These are phyloP conservation scores for Vanessa cardui DNA, from an alignment of 2,888 invertebrate species.

Conservation along the genomic window DNA sequence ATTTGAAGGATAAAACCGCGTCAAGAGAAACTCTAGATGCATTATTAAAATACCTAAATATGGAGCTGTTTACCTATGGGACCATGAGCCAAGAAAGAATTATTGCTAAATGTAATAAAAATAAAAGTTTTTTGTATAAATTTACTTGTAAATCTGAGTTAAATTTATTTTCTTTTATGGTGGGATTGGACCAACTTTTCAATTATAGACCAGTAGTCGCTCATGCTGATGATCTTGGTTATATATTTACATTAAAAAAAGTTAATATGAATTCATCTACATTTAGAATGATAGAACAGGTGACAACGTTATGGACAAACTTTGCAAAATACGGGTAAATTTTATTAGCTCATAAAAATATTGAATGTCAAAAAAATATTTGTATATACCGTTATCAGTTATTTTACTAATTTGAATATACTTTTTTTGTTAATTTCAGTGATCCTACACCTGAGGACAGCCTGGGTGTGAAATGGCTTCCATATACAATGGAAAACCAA, in stretches of 20 bases:
- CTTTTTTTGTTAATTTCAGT: slow-evolving; percentile 46
- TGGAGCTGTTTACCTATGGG: slow-evolving; percentile 10
- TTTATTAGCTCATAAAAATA: slow-evolving; percentile 1
- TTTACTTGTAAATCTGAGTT: slow-evolving; percentile 53
- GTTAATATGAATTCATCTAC: slow-evolving; percentile 47
- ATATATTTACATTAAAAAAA: slow-evolving; percentile 27
- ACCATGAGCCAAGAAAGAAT: slow-evolving; percentile 40
- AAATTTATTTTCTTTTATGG: slow-evolving; percentile 39
- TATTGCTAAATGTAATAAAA: slow-evolving; percentile 43
- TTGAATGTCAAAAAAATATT: not conserved
- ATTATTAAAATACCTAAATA: not conserved
- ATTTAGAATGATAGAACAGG: slow-evolving; percentile 54
- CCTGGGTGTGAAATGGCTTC: slow-evolving; percentile 52
- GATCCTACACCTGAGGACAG: slow-evolving; percentile 57
- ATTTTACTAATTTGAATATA: not conserved
- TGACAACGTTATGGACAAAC: slow-evolving; percentile 64
- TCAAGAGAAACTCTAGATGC: slow-evolving; percentile 60
- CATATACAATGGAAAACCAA: slow-evolving; percentile 49
- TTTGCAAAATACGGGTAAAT: slow-evolving; percentile 67
- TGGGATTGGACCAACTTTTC: slow-evolving; percentile 3
- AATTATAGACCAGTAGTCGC: not conserved
- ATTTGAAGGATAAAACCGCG: slow-evolving; percentile 14
- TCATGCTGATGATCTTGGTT: slow-evolving; percentile 5
- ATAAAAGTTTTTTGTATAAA: slow-evolving; percentile 57
- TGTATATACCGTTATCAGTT: not conserved